Percentiles rank a stretch among this genome's conserved stretches.
Evolutionary conservation across 2,888 invertebrate species (phyloP).

Genomic region (Eristalinus aeneus): DNA sequence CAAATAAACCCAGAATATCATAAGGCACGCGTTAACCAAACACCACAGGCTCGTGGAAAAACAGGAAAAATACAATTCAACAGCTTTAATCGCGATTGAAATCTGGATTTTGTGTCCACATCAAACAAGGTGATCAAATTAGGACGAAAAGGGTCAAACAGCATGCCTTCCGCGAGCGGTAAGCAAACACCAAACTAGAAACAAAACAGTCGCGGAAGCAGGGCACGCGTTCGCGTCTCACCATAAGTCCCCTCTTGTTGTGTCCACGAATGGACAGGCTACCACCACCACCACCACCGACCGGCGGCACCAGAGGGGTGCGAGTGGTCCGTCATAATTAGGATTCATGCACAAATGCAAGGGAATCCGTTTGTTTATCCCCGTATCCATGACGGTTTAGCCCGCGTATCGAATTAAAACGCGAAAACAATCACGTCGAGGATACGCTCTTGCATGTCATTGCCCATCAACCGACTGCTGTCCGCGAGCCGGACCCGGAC

Average conservation of each 20-base stretch:
- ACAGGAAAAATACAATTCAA: constrained; percentile 33
- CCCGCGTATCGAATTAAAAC: constrained; percentile 53
- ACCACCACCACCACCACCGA: constrained; percentile 14
- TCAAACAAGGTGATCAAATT: constrained; percentile 54
- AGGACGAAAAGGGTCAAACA: constrained; percentile 52
- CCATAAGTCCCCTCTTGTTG: neutral
- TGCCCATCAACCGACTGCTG: constrained; percentile 22
- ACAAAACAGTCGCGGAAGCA: constrained; percentile 55
- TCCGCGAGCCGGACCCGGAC: constrained; percentile 14
- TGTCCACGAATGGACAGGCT: constrained; percentile 38
- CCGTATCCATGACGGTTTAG: constrained; percentile 9
- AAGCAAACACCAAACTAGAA: constrained; percentile 31
- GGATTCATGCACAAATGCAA: constrained; percentile 47
- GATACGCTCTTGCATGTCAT: constrained; percentile 24
- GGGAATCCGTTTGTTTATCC: constrained; percentile 48
- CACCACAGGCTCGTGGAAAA: constrained; percentile 19
- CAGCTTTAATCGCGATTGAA: constrained; percentile 43
- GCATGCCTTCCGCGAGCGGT: constrained; percentile 3
- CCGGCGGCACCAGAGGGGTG: constrained; percentile 5
- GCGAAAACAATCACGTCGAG: constrained; percentile 46
- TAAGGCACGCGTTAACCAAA: constrained; percentile 47
- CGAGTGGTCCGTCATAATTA: constrained; percentile 50
- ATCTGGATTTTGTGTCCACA: constrained; percentile 16
- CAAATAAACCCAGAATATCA: constrained; percentile 39
- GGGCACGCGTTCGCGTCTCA: constrained; percentile 53